A percentile compares a stretch with the other conserved stretches of the same genome.
These are phyloP conservation scores for Phlogophora meticulosa DNA, from an alignment of 2,888 invertebrate species.

Conservation along the genomic window DNA sequence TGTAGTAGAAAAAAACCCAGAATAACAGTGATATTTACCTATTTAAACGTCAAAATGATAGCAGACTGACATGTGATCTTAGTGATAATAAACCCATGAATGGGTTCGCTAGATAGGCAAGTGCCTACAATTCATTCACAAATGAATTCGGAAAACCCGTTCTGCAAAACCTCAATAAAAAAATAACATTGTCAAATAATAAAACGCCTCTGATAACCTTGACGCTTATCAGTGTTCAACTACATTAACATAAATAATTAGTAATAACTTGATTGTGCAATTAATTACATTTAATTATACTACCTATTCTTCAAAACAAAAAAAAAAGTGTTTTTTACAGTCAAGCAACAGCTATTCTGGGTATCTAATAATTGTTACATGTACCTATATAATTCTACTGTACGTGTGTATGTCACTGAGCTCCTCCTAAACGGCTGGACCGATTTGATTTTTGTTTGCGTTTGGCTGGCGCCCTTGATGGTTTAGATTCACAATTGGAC, in stretches of 20 bases:
- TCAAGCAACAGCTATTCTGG: too few relatives aligned
- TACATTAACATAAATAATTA: conserved; percentile 12
- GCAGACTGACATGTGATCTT: neutral
- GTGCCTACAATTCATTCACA: conserved; percentile 9
- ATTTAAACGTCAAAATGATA: conserved; percentile 11
- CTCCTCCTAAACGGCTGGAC: too few relatives aligned
- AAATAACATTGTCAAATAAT: neutral
- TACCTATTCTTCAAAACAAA: neutral
- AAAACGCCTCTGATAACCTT: conserved; percentile 23
- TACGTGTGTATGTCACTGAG: too few relatives aligned
- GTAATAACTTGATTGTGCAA: neutral
- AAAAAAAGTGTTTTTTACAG: neutral
- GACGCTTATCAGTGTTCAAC: neutral
- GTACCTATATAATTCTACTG: too few relatives aligned
- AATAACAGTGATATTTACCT: neutral
- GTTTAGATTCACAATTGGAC: too few relatives aligned
- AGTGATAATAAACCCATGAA: conserved; percentile 31
- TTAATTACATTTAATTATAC: neutral
- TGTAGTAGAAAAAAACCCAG: neutral
- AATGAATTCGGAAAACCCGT: conserved; percentile 6
- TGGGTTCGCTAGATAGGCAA: neutral
- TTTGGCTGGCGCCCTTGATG: too few relatives aligned
- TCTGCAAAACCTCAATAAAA: neutral
- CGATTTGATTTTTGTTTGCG: too few relatives aligned
- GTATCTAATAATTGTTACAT: too few relatives aligned